These are phyloP conservation scores for Coptodon bakossiorum DNA, from an alignment of 2,113 vertebrate species.

Conservation along the genomic window DNA sequence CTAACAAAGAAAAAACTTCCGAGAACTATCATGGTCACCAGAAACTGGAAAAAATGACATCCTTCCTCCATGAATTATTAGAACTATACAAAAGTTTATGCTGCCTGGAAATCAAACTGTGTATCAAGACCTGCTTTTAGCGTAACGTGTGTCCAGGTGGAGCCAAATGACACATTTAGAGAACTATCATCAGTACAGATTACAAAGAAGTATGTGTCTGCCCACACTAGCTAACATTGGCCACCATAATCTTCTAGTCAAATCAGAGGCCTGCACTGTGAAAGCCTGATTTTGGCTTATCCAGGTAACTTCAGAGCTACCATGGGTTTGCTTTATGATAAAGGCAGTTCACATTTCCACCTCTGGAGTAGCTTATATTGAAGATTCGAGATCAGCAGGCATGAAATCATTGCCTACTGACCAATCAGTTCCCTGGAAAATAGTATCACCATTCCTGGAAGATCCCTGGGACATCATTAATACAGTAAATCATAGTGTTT, in stretches of 20 bases:
- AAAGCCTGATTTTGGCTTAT: neutral
- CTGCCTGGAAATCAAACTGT: neutral
- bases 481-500: neutral
- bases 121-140: neutral
- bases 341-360: neutral
- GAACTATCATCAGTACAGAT: neutral
- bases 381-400: neutral
- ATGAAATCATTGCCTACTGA: neutral
- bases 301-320: neutral
- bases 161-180: neutral
- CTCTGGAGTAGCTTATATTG: neutral
- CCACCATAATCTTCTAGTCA: neutral
- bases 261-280: neutral
- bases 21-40: neutral
- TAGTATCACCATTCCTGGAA: neutral
- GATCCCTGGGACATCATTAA: neutral
- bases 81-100: neutral
- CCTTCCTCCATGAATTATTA: neutral
- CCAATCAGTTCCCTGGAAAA: neutral
- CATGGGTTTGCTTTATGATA: neutral
- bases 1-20: neutral
- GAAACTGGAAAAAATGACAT: neutral
- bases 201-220: neutral
- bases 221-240: neutral
- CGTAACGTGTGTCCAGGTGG: neutral